These are phyloP conservation scores for Motacilla tschutschensis DNA, from an alignment of 2,113 vertebrate genomes.

Conservation along the genomic window DNA sequence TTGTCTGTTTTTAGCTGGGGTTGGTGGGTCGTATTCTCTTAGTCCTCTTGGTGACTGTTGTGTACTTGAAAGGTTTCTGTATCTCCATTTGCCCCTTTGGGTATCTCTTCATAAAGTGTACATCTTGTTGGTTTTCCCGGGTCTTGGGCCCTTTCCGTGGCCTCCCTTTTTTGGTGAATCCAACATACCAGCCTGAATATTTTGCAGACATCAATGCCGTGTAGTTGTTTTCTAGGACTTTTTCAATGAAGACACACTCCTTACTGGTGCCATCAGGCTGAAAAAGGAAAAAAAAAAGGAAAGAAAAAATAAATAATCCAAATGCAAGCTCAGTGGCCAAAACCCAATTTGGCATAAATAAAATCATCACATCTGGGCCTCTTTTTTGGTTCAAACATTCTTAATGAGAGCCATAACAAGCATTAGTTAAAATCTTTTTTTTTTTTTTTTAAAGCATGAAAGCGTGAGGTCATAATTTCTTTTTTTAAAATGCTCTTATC, in stretches of 20 bases:
- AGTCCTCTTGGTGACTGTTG: slow-evolving; percentile 86
- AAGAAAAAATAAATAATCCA: background rate
- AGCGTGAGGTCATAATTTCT: background rate
- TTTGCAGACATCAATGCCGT: slow-evolving; percentile 87
- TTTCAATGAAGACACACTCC: slow-evolving; percentile 88
- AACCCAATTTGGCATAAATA: slow-evolving; percentile 1
- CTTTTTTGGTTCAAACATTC: background rate
- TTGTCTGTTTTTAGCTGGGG: slow-evolving; percentile 70
- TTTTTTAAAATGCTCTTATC: background rate
- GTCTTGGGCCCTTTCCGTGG: slow-evolving; percentile 85
- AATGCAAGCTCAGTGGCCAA: background rate
- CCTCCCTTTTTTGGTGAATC: slow-evolving; percentile 87
- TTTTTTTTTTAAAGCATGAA: background rate
- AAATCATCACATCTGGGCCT: slow-evolving; percentile 29
- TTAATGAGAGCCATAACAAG: slow-evolving; percentile 5
- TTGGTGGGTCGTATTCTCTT: slow-evolving; percentile 80
- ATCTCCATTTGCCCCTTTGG: slow-evolving; percentile 82
- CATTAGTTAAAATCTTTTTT: slow-evolving; percentile 9
- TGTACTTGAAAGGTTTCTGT: slow-evolving; percentile 86
- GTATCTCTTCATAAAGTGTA: slow-evolving; percentile 89
- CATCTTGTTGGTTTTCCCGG: slow-evolving; percentile 85
- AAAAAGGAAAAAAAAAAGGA: background rate
- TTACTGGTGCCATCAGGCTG: slow-evolving; percentile 81
- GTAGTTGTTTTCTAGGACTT: slow-evolving; percentile 88
- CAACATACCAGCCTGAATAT: slow-evolving; percentile 85